A percentile compares a stretch with the other conserved stretches of the same genome.
These are phyloP conservation scores for Phalanger gymnotis DNA, from an alignment of 2,797 vertebrate genomes.

Conservation along the genomic window DNA sequence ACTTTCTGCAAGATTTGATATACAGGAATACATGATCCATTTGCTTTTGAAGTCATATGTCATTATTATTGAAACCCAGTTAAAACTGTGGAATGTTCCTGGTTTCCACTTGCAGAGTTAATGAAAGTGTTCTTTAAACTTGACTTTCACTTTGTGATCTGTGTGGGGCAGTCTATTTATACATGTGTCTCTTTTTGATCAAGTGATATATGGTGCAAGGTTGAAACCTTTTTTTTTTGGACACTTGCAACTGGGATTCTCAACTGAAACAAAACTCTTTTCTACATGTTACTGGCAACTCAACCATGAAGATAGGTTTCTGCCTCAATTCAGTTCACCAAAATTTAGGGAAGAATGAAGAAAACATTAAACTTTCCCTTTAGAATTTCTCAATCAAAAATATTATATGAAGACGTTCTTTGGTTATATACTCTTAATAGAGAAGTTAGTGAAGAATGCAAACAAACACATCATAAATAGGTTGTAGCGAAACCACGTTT, in stretches of 20 bases:
- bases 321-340: neutral
- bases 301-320: neutral
- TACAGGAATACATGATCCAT: constrained; percentile 28
- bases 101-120: constrained; percentile 63
- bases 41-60: constrained; percentile 17
- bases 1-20: constrained; percentile 38
- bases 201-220: neutral
- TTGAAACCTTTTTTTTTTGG: neutral
- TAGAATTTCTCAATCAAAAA: neutral
- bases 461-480: neutral
- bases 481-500: too few species aligned
- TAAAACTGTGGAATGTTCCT: constrained; percentile 37
- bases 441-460: neutral
- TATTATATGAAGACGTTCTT: neutral
- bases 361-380: neutral
- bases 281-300: constrained; percentile 1
- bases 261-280: neutral
- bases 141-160: constrained; percentile 58
- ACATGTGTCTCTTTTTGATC: constrained; percentile 23
- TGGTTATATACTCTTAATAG: neutral
- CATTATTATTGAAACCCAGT: constrained; percentile 39
- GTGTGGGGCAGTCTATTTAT: constrained; percentile 28
- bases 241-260: neutral
- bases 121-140: constrained; percentile 55
- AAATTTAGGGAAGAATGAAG: neutral